phyloP scores from a whole-genome alignment of 2,113 vertebrate genomes.

The Dolichotis patagonum region DNA sequence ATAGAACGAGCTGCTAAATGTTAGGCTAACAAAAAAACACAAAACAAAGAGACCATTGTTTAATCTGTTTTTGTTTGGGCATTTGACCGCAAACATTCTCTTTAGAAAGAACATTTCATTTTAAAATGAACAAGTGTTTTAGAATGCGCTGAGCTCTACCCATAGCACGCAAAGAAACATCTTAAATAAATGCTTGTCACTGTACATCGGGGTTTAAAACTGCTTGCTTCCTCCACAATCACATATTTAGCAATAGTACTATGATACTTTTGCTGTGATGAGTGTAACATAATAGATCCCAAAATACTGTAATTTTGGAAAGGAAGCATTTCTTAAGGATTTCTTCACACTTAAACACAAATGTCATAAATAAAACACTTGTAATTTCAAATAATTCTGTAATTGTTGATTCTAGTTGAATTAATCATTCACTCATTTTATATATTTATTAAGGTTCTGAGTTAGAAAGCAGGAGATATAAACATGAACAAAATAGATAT shows the following conservation, averaged over 20 bases:
- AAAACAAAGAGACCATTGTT: neutral
- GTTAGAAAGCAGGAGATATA: neutral
- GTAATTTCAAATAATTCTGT: neutral
- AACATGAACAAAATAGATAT: neutral
- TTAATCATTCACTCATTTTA: neutral
- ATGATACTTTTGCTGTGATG: neutral
- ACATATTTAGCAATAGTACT: constrained; percentile 24
- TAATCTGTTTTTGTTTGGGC: neutral
- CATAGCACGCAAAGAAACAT: neutral
- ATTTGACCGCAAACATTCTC: neutral
- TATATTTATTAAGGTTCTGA: neutral
- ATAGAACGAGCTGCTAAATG: neutral
- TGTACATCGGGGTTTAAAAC: neutral
- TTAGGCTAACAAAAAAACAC: neutral
- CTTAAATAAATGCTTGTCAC: neutral
- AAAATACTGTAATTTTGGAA: constrained; percentile 22
- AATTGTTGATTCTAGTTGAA: neutral
- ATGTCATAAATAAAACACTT: neutral
- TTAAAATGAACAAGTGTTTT: constrained; percentile 15
- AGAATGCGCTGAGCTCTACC: neutral
- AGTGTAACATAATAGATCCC: neutral
- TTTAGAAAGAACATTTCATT: neutral
- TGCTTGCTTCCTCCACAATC: neutral
- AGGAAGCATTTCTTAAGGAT: constrained; percentile 23
- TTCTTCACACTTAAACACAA: constrained; percentile 46